A percentile compares a stretch with the other conserved stretches of the same genome.
Evolutionary conservation across 30 jellyfish, hydroid and myxozoan genomes (phyloP).

Genomic region (Mastigias papua): DNA sequence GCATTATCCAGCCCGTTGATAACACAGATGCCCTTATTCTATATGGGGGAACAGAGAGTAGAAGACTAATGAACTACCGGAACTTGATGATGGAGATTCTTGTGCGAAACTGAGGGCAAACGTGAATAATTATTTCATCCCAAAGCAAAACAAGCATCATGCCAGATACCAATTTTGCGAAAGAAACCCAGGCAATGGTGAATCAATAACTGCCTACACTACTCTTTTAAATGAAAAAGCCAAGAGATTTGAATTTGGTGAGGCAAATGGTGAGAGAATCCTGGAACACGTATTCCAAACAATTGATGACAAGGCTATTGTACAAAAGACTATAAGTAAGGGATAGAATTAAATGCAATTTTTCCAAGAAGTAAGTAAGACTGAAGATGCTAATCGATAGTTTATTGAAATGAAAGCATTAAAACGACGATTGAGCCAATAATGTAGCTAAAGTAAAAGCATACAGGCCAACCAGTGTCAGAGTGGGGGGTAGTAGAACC

Average conservation of each 20-base stretch:
- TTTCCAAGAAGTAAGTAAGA: slow-evolving; percentile 6
- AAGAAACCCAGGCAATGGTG: background rate
- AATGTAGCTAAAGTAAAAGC: slow-evolving; percentile 3
- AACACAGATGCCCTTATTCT: background rate
- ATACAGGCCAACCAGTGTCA: background rate
- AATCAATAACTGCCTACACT: slow-evolving; percentile 19
- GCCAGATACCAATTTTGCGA: slow-evolving; percentile 1
- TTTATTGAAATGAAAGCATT: slow-evolving; percentile 3
- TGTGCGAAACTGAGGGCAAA: slow-evolving; percentile 6
- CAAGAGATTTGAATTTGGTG: slow-evolving; percentile 16
- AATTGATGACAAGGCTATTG: slow-evolving; percentile 6
- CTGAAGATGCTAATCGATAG: slow-evolving; percentile 12
- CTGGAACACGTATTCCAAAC: slow-evolving; percentile 11
- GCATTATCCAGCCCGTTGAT: background rate
- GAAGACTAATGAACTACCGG: slow-evolving; percentile 5
- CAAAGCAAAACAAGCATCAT: slow-evolving; percentile 8
- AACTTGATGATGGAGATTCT: background rate
- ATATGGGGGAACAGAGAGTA: slow-evolving; percentile 3
- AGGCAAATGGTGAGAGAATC: slow-evolving; percentile 17
- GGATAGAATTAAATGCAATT: slow-evolving; percentile 1
- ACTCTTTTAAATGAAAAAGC: background rate
- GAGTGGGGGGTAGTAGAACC: background rate
- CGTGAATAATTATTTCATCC: background rate
- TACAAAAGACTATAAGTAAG: slow-evolving; percentile 12
- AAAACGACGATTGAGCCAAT: background rate